Conservation (phyloP, 2,113 vertebrate species). For the Progne subis region DNA sequence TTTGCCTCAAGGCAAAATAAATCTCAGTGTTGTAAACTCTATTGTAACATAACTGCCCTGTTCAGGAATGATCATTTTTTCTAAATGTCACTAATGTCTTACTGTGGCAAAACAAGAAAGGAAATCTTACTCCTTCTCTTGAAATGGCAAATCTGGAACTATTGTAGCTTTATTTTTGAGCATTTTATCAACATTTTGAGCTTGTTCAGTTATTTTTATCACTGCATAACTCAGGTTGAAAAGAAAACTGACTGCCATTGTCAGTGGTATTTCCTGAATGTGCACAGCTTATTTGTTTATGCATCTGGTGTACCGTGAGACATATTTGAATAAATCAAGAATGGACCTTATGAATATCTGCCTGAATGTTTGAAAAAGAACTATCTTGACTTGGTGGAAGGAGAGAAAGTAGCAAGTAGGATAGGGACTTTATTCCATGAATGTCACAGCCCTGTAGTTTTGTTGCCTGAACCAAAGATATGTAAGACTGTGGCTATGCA, state of each 20-base stretch:
- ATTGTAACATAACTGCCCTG: slow-evolving; percentile 73
- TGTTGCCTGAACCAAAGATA: not conserved
- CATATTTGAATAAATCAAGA: not conserved
- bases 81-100: slow-evolving; percentile 72
- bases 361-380: not conserved
- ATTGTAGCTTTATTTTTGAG: slow-evolving; percentile 17
- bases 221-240: not conserved
- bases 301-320: not conserved
- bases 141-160: slow-evolving; percentile 11
- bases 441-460: not conserved
- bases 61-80: slow-evolving; percentile 72
- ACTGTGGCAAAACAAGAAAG: slow-evolving; percentile 49
- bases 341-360: not conserved
- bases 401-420: not conserved
- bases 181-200: not conserved
- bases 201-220: not conserved
- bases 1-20: slow-evolving; percentile 78
- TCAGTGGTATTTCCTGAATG: not conserved
- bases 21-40: slow-evolving; percentile 75
- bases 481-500: not conserved
- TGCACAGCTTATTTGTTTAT: not conserved
- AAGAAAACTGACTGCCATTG: not conserved
- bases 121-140: not conserved
- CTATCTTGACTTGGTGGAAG: not conserved
- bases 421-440: not conserved